These are phyloP conservation scores for Batillaria attramentaria DNA, from an alignment of 1,140 invertebrate species.

Conservation along the genomic window DNA sequence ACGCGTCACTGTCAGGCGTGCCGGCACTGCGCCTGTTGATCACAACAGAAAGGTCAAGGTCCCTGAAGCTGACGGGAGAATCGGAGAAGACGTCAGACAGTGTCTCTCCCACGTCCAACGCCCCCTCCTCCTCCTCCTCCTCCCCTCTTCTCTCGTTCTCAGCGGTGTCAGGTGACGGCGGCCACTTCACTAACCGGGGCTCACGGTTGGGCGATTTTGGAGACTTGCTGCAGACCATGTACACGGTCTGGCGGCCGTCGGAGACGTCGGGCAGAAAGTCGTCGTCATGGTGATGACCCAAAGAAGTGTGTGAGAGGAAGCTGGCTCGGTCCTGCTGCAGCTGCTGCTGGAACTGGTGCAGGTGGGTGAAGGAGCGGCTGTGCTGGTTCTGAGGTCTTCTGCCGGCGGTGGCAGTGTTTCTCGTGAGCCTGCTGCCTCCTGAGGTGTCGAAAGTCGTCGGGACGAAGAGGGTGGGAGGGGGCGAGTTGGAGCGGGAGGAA, in stretches of 20 bases:
- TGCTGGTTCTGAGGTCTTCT: not conserved
- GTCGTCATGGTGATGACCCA: not conserved
- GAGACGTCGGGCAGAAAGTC: not conserved
- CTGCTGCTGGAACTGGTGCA: slow-evolving; percentile 13
- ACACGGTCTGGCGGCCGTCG: not conserved
- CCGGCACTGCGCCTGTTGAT: not conserved
- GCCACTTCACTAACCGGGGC: slow-evolving; percentile 21
- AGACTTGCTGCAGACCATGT: slow-evolving; percentile 1
- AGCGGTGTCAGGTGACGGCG: not conserved
- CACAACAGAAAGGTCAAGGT: not conserved
- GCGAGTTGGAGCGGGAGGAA: not conserved
- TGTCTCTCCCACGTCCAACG: not conserved
- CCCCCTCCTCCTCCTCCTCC: not conserved
- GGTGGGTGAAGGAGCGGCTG: slow-evolving; percentile 21
- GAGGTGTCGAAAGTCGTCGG: not conserved
- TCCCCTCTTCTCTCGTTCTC: not conserved
- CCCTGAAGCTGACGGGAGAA: not conserved
- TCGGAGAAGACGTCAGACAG: not conserved
- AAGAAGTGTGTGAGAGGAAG: not conserved
- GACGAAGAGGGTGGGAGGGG: not conserved
- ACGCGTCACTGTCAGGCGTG: slow-evolving; percentile 13
- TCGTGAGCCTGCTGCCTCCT: too few species aligned
- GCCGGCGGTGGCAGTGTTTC: not conserved
- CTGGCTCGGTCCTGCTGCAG: slow-evolving; percentile 7
- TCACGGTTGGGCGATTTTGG: not conserved